A percentile compares a stretch with the other conserved stretches of the same genome.
Conservation (phyloP, 2,797 vertebrate species). For the Rhinoraja longicauda region DNA sequence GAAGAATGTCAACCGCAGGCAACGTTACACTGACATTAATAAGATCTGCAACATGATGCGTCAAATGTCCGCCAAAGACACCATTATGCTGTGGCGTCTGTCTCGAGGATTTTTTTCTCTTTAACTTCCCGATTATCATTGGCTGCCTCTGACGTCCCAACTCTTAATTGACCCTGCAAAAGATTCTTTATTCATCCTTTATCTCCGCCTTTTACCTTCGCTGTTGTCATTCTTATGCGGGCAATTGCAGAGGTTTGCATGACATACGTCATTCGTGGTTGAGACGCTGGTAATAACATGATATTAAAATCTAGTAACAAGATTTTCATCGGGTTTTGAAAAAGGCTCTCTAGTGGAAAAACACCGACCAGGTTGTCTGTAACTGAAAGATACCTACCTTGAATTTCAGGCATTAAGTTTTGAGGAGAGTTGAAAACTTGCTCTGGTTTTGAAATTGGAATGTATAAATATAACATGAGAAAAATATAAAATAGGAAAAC, state of each 20-base stretch:
- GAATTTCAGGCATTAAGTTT: neutral
- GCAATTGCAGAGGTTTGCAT: neutral
- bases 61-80: conserved; percentile 42
- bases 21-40: conserved; percentile 40
- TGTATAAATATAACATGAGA: neutral
- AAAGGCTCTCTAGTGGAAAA: neutral
- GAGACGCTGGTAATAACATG: neutral
- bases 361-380: neutral
- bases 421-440: neutral
- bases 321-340: neutral
- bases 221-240: neutral
- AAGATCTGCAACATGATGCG: conserved; percentile 44
- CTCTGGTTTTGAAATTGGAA: neutral
- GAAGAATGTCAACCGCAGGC: neutral
- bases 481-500: neutral
- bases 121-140: neutral
- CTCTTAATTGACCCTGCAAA: neutral
- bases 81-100: conserved; percentile 23
- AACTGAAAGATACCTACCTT: neutral
- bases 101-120: no score
- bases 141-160: neutral
- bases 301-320: neutral
- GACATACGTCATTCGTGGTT: neutral
- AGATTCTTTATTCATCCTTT: neutral
- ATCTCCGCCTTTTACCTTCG: neutral